These are phyloP conservation scores for Ceratosolen fusciceps DNA, from an alignment of 1,140 invertebrate genomes.

Conservation along the genomic window DNA sequence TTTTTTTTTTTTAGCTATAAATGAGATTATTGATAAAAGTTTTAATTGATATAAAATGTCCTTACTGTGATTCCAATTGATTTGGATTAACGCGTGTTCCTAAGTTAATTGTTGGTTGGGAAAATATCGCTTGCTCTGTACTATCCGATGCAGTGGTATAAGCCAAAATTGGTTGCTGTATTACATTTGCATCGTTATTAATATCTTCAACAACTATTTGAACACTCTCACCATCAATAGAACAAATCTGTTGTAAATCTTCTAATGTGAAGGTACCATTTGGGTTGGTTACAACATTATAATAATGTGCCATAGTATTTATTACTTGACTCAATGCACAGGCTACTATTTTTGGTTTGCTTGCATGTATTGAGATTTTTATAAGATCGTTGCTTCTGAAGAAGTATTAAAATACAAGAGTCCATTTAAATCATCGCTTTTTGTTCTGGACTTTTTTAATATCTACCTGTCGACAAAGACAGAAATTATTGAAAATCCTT, in stretches of 20 bases:
- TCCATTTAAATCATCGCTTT: slow-evolving; percentile 61
- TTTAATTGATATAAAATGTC: slow-evolving; percentile 3
- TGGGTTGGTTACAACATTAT: slow-evolving; percentile 65
- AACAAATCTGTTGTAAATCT: slow-evolving; percentile 62
- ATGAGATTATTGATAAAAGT: neutral
- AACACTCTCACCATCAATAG: slow-evolving; percentile 64
- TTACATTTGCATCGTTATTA: slow-evolving; percentile 62
- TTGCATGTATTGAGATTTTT: slow-evolving; percentile 27
- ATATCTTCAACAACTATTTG: slow-evolving; percentile 64
- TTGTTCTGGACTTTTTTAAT: slow-evolving; percentile 55
- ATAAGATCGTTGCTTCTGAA: slow-evolving; percentile 53
- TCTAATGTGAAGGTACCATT: slow-evolving; percentile 64
- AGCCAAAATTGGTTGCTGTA: slow-evolving; percentile 59
- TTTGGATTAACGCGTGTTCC: slow-evolving; percentile 58
- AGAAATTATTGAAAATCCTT: slow-evolving; percentile 9
- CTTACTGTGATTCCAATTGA: slow-evolving; percentile 67
- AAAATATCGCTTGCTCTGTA: slow-evolving; percentile 60
- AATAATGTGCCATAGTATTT: slow-evolving; percentile 70
- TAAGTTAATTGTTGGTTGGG: slow-evolving; percentile 61
- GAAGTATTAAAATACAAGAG: slow-evolving; percentile 53
- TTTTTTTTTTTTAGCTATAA: neutral
- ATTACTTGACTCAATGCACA: slow-evolving; percentile 52
- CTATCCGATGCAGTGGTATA: slow-evolving; percentile 61
- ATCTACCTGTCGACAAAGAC: slow-evolving; percentile 61
- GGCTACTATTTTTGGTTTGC: slow-evolving; percentile 11